phyloP scores from a whole-genome alignment of 2,113 vertebrate species.

The Engraulis encrasicolus region DNA sequence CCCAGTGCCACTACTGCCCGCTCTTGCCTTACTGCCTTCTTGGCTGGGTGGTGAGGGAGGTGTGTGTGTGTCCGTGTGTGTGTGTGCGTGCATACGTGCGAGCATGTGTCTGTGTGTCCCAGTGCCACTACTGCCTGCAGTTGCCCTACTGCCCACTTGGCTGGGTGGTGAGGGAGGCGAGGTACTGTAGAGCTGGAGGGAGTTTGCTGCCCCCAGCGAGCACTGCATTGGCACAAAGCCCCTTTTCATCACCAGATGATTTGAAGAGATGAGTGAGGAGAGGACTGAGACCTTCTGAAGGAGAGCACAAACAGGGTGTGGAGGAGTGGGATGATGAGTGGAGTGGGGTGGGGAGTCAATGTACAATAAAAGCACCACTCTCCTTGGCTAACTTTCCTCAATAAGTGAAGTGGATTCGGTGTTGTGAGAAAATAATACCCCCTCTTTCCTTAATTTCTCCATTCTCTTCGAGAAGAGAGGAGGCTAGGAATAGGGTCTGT shows the following conservation, averaged over 20 bases:
- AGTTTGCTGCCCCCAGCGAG: not conserved
- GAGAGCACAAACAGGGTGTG: not conserved
- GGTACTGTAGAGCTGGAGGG: too few species aligned
- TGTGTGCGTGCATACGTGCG: too few species aligned
- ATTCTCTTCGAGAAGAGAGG: not conserved
- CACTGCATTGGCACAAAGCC: not conserved
- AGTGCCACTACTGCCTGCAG: slow-evolving; percentile 23
- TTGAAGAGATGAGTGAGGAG: slow-evolving; percentile 31
- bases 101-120: too few species aligned
- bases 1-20: too few species aligned
- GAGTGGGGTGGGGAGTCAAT: not conserved
- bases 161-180: too few species aligned
- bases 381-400: too few species aligned
- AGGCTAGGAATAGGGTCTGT: not conserved
- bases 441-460: too few species aligned
- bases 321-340: not conserved
- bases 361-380: not conserved
- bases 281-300: not conserved
- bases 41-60: not conserved
- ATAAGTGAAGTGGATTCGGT: too few species aligned
- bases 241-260: slow-evolving; percentile 41
- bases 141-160: slow-evolving; percentile 1
- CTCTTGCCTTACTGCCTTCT: too few species aligned
- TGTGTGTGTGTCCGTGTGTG: too few species aligned
- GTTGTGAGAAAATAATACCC: too few species aligned